Evolutionary conservation across 2,888 invertebrate species (phyloP).

Genomic region (Caenorhabditis sp.): DNA sequence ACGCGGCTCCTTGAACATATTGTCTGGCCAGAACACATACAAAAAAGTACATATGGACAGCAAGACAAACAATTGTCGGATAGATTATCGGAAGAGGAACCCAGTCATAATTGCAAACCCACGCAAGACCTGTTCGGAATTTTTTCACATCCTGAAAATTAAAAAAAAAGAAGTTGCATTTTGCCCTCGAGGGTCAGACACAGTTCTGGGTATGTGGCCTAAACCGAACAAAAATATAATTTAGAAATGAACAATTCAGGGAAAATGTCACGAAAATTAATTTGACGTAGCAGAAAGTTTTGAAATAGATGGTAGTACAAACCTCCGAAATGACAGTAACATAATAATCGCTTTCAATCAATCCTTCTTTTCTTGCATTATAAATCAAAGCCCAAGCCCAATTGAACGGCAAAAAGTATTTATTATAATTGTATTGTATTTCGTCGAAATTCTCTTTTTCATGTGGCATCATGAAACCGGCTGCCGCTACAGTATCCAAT

Average conservation of each 20-base stretch:
- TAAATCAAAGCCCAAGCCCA: slow-evolving; percentile 55
- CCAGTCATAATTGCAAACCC: slow-evolving; percentile 68
- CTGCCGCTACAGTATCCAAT: slow-evolving; percentile 57
- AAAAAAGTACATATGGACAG: slow-evolving; percentile 60
- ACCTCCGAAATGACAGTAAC: slow-evolving; percentile 53
- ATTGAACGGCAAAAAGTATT: slow-evolving; percentile 54
- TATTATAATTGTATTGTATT: slow-evolving; percentile 58
- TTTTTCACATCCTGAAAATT: slow-evolving; percentile 50
- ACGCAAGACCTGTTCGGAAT: slow-evolving; percentile 63
- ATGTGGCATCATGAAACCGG: slow-evolving; percentile 58
- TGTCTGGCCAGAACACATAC: slow-evolving; percentile 56
- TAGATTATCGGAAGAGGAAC: slow-evolving; percentile 67
- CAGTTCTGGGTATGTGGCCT: too few species aligned
- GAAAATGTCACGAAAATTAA: too few species aligned
- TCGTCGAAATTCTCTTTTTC: slow-evolving; percentile 58
- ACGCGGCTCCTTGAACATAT: slow-evolving; percentile 40
- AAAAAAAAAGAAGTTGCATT: too few species aligned
- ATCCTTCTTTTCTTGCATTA: slow-evolving; percentile 50
- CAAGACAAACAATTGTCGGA: slow-evolving; percentile 67
- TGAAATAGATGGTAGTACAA: too few species aligned
- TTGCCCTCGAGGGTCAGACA: too few species aligned
- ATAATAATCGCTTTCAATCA: slow-evolving; percentile 54
- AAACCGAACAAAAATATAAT: too few species aligned
- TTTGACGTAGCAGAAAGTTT: too few species aligned
- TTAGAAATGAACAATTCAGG: too few species aligned